Evolutionary conservation across 2,888 invertebrate species (phyloP), one percentile per base, ranked within the genome.

Genomic region (Drosophila neotestacea): DNA sequence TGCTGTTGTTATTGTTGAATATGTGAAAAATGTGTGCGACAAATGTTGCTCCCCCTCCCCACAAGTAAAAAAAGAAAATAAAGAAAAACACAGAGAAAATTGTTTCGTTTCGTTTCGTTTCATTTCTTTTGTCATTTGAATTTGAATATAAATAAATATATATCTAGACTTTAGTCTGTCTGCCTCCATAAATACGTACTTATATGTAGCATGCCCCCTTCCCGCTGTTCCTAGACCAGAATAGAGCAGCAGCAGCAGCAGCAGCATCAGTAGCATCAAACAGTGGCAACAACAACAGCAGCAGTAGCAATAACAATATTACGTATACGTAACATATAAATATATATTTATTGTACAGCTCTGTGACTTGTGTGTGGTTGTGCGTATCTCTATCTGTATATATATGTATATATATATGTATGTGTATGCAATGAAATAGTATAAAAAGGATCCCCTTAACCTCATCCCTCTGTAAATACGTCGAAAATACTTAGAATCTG

Each of bases 21-120:
- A 88, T 85, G 83, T 85, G 85, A 88, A 83, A 85, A 85, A 88
- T 85, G 88, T 88, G 88, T 81, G 79, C 85, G 85, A 85, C 85
- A 85, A 85, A 83, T 85, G 85, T 68, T 70, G 60, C 67, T 52
- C 42, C 66, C 48, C 54, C 30, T 27, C n/a, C 6, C 36, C 7
- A 52, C 34, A 41, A 62, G 36, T 38, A 62, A 59, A 60, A 66
- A 70, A 30, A 75, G 44, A 52, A 9, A 22, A 27, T 32, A 44
- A 58, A 39, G 32, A 6, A 52, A 48, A 46, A 13, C 22, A 46
- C 7, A 28, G 38, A 58, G 36, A 60, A 85, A 88, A 77, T 85
- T 81, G 79, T 79, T 73, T 80, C 81, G 77, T 73, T 73, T 80
- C 81, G 77, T 73, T 71, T 67, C 66, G 70, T 83, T 81, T 85